Conservation (phyloP, 1,140 invertebrate genomes). For the Psilanteris sp. region DNA sequence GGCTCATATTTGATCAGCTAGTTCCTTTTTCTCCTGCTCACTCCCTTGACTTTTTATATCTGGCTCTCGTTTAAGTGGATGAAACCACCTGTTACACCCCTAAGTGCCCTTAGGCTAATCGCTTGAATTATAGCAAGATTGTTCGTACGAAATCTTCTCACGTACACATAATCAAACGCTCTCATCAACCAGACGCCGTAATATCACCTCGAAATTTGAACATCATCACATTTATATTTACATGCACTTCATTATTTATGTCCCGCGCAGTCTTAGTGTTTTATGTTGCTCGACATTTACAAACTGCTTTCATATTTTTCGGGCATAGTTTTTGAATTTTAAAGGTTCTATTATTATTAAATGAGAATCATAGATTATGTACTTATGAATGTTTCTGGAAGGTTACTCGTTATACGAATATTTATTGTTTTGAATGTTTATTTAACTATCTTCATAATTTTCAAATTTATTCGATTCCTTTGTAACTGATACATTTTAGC, state of each 20-base stretch:
- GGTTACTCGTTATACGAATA: too few relatives aligned
- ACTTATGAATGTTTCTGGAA: too few relatives aligned
- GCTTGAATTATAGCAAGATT: constrained; percentile 65
- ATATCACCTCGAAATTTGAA: constrained; percentile 29
- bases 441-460: too few relatives aligned
- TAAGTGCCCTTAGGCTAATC: constrained; percentile 66
- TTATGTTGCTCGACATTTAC: constrained; percentile 33
- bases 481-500: too few relatives aligned
- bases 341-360: constrained; percentile 42
- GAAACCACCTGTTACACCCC: constrained; percentile 65
- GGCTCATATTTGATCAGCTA: constrained; percentile 55
- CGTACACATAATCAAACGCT: constrained; percentile 59
- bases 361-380: constrained; percentile 6
- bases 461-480: too few relatives aligned
- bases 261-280: constrained; percentile 30
- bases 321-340: constrained; percentile 42
- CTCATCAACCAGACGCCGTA: constrained; percentile 35
- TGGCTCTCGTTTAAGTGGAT: constrained; percentile 51
- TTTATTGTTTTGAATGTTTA: too few relatives aligned
- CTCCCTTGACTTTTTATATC: constrained; percentile 40
- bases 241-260: constrained; percentile 41
- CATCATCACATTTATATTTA: constrained; percentile 31
- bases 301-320: constrained; percentile 40
- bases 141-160: constrained; percentile 57
- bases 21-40: background rate